These are phyloP conservation scores for Hypothenemus hampei DNA, from an alignment of 1,140 invertebrate species.

Conservation along the genomic window DNA sequence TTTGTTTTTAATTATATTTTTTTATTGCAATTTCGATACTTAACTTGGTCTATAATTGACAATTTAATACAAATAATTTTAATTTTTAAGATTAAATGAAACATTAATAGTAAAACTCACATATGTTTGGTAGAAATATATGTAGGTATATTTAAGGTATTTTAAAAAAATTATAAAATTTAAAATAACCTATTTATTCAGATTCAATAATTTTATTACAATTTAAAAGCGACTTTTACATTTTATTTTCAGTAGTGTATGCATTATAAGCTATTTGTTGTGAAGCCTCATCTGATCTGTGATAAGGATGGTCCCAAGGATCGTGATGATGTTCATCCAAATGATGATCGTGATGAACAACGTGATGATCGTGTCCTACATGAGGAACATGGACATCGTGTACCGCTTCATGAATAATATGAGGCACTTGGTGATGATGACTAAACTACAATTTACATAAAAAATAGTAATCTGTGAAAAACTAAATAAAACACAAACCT, in stretches of 20 bases:
- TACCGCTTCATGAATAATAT: constrained; percentile 20
- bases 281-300: constrained; percentile 52
- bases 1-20: too few relatives aligned
- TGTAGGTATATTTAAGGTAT: too few relatives aligned
- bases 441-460: constrained; percentile 12
- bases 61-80: too few relatives aligned
- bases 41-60: too few relatives aligned
- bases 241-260: constrained; percentile 47
- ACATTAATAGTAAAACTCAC: too few relatives aligned
- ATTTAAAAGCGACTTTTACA: too few relatives aligned
- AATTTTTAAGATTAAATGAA: too few relatives aligned
- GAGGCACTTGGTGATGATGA: constrained; percentile 15
- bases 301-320: constrained; percentile 50
- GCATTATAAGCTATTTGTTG: constrained; percentile 70
- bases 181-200: background rate
- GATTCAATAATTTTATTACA: constrained; percentile 1
- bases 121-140: too few relatives aligned
- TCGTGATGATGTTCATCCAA: constrained; percentile 59
- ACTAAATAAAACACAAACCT: constrained; percentile 53
- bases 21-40: too few relatives aligned
- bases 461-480: background rate
- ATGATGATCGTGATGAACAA: constrained; percentile 7
- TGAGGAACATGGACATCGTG: constrained; percentile 25
- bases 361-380: constrained; percentile 19
- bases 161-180: background rate